A percentile compares a stretch with the other conserved stretches of the same genome.
These are phyloP conservation scores for Metallyticus violacea DNA, from an alignment of 2,888 invertebrate genomes.

Conservation along the genomic window DNA sequence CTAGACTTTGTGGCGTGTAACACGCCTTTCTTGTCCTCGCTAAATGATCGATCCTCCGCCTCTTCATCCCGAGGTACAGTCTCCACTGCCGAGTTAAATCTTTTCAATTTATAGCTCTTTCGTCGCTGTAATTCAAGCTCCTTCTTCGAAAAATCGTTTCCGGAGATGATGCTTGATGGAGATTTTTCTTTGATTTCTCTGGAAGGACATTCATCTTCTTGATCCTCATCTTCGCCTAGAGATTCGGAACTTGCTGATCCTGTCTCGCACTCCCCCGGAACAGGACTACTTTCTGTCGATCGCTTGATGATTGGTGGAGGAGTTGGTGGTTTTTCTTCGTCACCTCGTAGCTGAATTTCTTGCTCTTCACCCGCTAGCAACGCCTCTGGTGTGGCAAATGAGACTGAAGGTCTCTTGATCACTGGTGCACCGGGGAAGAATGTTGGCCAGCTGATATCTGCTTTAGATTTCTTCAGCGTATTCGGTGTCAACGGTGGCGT, in stretches of 20 bases:
- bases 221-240: neutral
- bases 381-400: conserved; percentile 15
- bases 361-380: neutral
- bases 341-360: neutral
- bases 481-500: neutral
- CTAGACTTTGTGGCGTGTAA: neutral
- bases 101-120: conserved; percentile 24
- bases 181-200: neutral
- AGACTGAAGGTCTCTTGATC: conserved; percentile 23
- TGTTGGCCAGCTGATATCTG: conserved; percentile 32
- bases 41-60: conserved; percentile 13
- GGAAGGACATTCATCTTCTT: neutral
- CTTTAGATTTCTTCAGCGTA: conserved; percentile 12
- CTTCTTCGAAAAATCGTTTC: conserved; percentile 28
- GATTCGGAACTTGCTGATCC: neutral
- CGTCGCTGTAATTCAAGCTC: conserved; percentile 25
- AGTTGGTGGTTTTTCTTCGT: neutral
- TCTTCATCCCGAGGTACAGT: conserved; percentile 1
- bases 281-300: neutral
- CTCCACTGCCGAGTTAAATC: conserved; percentile 9
- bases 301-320: neutral
- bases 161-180: neutral
- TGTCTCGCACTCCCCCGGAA: neutral
- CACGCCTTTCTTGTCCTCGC: neutral
- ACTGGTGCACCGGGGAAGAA: conserved; percentile 26